Evolutionary conservation across 2,888 invertebrate genomes (phyloP).

Genomic region (Augochlorella aurata): DNA sequence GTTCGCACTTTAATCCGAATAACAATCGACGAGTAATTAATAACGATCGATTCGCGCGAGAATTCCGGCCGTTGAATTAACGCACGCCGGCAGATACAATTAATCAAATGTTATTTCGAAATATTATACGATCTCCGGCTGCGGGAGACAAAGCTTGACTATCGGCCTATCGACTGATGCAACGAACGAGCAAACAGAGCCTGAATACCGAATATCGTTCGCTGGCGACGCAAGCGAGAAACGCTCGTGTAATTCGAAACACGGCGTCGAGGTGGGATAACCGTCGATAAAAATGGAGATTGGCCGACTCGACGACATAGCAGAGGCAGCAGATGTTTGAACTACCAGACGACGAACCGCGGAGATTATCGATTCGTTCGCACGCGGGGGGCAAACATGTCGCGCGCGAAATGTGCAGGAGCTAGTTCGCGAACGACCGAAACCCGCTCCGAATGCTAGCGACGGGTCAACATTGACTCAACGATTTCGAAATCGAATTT

Average conservation of each 20-base stretch:
- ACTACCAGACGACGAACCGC: conserved; percentile 34
- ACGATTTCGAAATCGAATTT: conserved; percentile 16
- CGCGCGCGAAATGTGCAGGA: conserved; percentile 54
- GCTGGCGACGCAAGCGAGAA: neutral
- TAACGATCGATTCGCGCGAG: conserved; percentile 55
- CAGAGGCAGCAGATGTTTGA: conserved; percentile 34
- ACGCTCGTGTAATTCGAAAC: neutral
- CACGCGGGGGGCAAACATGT: conserved; percentile 48
- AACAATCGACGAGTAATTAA: conserved; percentile 59
- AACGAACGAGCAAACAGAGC: conserved; percentile 39
- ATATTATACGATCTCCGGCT: conserved; percentile 46
- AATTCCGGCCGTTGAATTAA: conserved; percentile 55
- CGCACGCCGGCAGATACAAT: conserved; percentile 39
- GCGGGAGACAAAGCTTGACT: conserved; percentile 32
- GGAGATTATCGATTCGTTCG: conserved; percentile 55
- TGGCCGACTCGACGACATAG: conserved; percentile 19
- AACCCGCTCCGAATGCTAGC: conserved; percentile 4
- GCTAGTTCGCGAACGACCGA: conserved; percentile 22
- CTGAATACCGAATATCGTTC: conserved; percentile 14
- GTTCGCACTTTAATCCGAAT: conserved; percentile 54
- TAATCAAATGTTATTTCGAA: conserved; percentile 58
- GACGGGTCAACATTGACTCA: neutral
- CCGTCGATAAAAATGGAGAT: conserved; percentile 35
- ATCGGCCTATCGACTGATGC: conserved; percentile 49
- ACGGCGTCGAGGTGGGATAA: neutral